Evolutionary conservation across 2,113 vertebrate species (phyloP).

Genomic region (Cranoglanis bouderius): DNA sequence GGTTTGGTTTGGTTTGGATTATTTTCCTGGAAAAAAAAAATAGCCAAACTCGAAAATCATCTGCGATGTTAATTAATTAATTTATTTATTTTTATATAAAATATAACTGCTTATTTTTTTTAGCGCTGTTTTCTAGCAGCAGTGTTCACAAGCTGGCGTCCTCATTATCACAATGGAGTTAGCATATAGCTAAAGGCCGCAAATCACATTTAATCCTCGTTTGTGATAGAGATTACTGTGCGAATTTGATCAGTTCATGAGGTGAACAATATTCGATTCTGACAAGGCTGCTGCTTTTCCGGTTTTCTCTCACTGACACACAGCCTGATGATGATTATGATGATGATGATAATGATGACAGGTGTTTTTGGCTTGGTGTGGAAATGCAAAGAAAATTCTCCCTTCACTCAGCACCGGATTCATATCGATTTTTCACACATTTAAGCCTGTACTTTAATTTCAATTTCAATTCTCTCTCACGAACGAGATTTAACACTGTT

Average conservation of each 20-base stretch:
- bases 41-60: background rate
- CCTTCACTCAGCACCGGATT: background rate
- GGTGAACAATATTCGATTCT: background rate
- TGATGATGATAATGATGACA: background rate
- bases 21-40: background rate
- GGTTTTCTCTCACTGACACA: background rate
- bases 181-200: conserved; percentile 33
- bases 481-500: background rate
- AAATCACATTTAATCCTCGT: background rate
- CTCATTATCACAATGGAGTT: conserved; percentile 39
- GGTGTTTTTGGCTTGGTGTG: background rate
- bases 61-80: too few species aligned
- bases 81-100: background rate
- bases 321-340: background rate
- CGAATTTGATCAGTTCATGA: background rate
- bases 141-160: conserved; percentile 16
- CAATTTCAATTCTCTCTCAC: background rate
- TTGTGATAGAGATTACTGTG: background rate
- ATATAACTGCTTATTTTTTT: background rate
- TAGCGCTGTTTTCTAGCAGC: background rate
- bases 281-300: background rate
- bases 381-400: background rate
- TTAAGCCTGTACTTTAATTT: background rate
- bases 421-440: background rate
- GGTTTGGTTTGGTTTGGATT: background rate